phyloP scores from a whole-genome alignment of 2,888 invertebrate species.

The Drosophila trichaetosa region DNA sequence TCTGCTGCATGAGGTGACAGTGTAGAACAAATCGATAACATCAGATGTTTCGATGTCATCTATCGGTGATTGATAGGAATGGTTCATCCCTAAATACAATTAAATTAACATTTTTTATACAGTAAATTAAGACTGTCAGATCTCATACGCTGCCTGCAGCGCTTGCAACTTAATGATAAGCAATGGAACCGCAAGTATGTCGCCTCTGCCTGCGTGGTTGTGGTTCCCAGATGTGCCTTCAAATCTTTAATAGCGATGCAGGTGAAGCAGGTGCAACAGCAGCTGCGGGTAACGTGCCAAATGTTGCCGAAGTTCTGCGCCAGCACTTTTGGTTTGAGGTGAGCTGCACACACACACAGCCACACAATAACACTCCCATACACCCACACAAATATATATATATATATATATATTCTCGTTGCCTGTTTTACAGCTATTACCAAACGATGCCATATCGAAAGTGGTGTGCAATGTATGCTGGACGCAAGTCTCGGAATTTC shows the following conservation, averaged over 20 bases:
- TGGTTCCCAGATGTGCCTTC: conserved; percentile 74
- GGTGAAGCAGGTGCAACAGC: conserved; percentile 62
- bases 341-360: conserved; percentile 10
- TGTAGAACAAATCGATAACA: background rate
- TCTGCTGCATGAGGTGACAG: background rate
- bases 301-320: conserved; percentile 77
- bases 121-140: conserved; percentile 31
- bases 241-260: conserved; percentile 75
- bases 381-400: background rate
- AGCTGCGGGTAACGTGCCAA: conserved; percentile 59
- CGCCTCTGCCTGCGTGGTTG: conserved; percentile 80
- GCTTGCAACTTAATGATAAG: conserved; percentile 8
- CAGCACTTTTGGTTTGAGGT: conserved; percentile 84
- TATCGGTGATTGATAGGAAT: conserved; percentile 39
- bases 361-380: background rate
- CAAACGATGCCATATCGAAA: conserved; percentile 76
- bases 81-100: conserved; percentile 34
- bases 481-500: conserved; percentile 82
- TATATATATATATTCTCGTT: background rate
- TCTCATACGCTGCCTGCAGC: conserved; percentile 12
- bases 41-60: background rate
- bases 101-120: conserved; percentile 39
- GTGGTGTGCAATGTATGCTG: conserved; percentile 83
- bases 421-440: conserved; percentile 64
- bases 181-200: conserved; percentile 73